These are phyloP conservation scores for Acanthosoma haemorrhoidale DNA, from an alignment of 2,888 invertebrate species.

Conservation along the genomic window DNA sequence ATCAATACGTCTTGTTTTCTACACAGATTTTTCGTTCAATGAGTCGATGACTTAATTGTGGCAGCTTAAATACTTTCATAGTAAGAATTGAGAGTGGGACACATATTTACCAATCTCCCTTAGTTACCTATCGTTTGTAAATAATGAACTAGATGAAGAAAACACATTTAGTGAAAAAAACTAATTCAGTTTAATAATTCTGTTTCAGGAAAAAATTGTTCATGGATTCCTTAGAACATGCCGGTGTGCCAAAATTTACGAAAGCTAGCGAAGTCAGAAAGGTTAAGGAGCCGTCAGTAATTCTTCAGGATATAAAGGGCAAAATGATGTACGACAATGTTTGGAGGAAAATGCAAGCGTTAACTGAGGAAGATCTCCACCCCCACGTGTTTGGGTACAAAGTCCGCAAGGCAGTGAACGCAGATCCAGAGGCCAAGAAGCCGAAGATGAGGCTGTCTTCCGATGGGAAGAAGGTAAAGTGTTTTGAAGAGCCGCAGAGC, in stretches of 20 bases:
- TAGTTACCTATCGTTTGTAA: too few relatives aligned
- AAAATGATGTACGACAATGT: background rate
- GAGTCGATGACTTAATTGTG: too few relatives aligned
- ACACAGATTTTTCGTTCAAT: too few relatives aligned
- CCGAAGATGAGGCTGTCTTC: background rate
- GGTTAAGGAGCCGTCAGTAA: too few relatives aligned
- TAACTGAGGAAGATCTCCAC: background rate
- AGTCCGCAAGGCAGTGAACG: background rate
- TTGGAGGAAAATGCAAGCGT: background rate
- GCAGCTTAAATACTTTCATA: too few relatives aligned
- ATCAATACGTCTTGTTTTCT: too few relatives aligned
- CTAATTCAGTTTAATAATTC: too few relatives aligned
- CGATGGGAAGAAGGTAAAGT: background rate
- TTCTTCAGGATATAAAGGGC: background rate
- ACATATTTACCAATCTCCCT: too few relatives aligned
- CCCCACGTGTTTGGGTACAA: background rate
- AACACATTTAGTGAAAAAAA: too few relatives aligned
- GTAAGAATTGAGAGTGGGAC: too few relatives aligned
- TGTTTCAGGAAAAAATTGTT: background rate
- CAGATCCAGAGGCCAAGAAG: background rate
- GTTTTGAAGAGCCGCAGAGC: background rate
- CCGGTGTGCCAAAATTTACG: background rate
- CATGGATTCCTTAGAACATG: background rate
- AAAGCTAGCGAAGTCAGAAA: background rate
- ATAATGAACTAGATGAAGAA: too few relatives aligned